Percentiles rank a stretch among this genome's conserved stretches.
phyloP scores from a whole-genome alignment of 1,140 invertebrate species.

The Ganaspis sp. region DNA sequence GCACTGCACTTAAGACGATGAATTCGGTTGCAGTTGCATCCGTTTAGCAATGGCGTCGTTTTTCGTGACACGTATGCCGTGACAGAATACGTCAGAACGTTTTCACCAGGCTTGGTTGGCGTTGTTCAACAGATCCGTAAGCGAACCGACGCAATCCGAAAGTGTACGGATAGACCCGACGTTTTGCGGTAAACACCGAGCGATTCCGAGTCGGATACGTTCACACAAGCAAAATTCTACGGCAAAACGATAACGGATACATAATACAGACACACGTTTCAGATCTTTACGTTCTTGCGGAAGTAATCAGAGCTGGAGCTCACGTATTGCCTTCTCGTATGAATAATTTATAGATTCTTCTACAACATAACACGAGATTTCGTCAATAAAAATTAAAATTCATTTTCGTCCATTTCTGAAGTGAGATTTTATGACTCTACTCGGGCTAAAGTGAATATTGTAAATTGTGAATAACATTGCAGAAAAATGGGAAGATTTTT shows the following conservation, averaged over 20 bases:
- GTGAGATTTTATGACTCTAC: too few relatives aligned
- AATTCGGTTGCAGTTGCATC: neutral
- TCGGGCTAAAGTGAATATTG: too few relatives aligned
- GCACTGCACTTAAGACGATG: neutral
- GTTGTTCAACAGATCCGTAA: neutral
- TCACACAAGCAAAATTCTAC: neutral
- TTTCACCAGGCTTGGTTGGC: neutral
- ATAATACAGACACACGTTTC: neutral
- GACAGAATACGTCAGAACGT: slow-evolving; percentile 1
- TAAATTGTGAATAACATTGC: too few relatives aligned
- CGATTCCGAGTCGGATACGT: neutral
- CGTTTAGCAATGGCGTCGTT: neutral
- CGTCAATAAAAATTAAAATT: too few relatives aligned
- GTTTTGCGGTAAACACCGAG: slow-evolving; percentile 7
- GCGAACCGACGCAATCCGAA: slow-evolving; percentile 14
- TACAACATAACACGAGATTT: too few relatives aligned
- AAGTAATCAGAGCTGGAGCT: neutral
- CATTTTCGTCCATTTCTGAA: too few relatives aligned
- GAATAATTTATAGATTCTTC: neutral
- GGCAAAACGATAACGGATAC: neutral
- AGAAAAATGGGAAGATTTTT: too few relatives aligned
- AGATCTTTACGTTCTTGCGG: neutral
- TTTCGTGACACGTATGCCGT: neutral
- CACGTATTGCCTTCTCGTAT: neutral
- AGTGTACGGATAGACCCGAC: slow-evolving; percentile 2